These are phyloP conservation scores for Scopus umbretta DNA, from an alignment of 2,113 vertebrate genomes.

Conservation along the genomic window DNA sequence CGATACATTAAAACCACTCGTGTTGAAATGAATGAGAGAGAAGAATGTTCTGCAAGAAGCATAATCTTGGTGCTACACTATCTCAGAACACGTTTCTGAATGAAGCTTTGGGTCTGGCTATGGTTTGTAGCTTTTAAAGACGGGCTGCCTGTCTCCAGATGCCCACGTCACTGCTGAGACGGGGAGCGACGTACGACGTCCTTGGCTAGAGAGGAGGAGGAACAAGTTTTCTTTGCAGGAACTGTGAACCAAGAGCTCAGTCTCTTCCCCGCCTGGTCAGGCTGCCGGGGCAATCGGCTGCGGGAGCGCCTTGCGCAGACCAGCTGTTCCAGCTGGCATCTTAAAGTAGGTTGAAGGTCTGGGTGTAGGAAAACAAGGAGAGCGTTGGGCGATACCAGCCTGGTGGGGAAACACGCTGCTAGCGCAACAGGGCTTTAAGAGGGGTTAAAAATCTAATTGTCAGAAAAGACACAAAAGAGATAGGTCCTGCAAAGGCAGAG, in stretches of 20 bases:
- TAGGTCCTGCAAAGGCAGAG: not conserved
- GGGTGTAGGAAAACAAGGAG: not conserved
- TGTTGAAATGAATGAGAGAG: not conserved
- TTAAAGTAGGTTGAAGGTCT: not conserved
- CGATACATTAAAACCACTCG: not conserved
- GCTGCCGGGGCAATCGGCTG: not conserved
- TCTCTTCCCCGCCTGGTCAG: not conserved
- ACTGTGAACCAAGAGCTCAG: rapidly evolving
- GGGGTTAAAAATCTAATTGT: not conserved
- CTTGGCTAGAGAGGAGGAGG: not conserved
- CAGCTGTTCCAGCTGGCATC: not conserved
- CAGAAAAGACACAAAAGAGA: not conserved
- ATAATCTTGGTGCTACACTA: not conserved
- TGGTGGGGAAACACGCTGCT: not conserved
- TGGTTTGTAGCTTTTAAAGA: not conserved
- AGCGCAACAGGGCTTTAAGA: not conserved
- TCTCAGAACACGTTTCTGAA: not conserved
- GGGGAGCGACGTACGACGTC: not conserved
- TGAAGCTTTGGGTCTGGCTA: not conserved
- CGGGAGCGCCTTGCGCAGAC: rapidly evolving
- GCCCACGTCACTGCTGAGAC: not conserved
- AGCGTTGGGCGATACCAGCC: not conserved
- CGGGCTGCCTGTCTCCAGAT: not conserved
- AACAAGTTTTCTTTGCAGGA: not conserved
- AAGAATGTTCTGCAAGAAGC: not conserved